Evolutionary conservation across 30 jellyfish, hydroid and myxozoan genomes (phyloP).

Genomic region (Chrysaora quinquecirrha): DNA sequence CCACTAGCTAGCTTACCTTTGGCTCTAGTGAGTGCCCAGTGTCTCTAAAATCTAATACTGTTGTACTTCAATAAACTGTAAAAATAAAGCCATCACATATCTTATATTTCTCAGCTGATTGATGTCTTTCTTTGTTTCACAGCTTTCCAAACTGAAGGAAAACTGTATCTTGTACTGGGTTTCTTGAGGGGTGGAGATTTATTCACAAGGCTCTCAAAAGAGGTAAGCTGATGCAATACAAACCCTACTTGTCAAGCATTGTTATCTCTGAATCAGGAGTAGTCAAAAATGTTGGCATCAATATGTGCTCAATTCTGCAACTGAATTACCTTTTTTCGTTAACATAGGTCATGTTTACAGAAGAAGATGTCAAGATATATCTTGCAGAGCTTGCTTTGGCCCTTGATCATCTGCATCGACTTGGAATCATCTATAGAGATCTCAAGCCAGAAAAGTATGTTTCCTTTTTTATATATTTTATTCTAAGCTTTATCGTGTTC

Average conservation of each 20-base stretch:
- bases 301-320: too few relatives aligned
- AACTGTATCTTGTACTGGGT: constrained; percentile 88
- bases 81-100: too few relatives aligned
- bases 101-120: too few relatives aligned
- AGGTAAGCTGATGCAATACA: constrained; percentile 40
- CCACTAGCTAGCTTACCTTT: too few relatives aligned
- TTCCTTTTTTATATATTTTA: too few relatives aligned
- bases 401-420: constrained; percentile 87
- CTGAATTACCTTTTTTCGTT: too few relatives aligned
- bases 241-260: background rate
- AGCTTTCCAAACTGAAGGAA: constrained; percentile 99
- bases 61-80: too few relatives aligned
- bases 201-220: constrained; percentile 94
- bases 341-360: constrained; percentile 94
- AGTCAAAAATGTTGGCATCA: too few relatives aligned
- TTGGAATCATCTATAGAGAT: constrained; percentile 96
- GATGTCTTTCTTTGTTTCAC: background rate
- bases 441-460: constrained; percentile 96
- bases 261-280: too few relatives aligned
- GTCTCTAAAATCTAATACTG: too few relatives aligned
- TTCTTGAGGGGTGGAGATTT: constrained; percentile 98
- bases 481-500: too few relatives aligned
- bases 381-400: constrained; percentile 98
- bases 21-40: too few relatives aligned
- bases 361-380: constrained; percentile 94